Conservation (phyloP, 2,888 invertebrate genomes). For the Heliothis peltigera region DNA sequence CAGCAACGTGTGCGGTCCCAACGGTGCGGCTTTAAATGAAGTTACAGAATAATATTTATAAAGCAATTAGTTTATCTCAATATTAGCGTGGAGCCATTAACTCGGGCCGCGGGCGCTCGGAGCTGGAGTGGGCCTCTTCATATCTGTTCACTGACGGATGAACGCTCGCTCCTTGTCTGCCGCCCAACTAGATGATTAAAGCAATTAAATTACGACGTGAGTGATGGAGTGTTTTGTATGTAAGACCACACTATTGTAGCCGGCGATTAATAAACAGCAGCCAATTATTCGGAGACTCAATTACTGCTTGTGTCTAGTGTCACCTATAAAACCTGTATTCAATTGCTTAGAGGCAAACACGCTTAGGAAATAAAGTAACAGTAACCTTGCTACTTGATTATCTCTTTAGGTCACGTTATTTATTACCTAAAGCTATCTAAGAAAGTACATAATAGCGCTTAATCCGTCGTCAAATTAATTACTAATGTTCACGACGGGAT, state of each 20-base stretch:
- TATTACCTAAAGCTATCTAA: constrained; percentile 28
- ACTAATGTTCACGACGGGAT: constrained; percentile 18
- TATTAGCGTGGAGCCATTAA: constrained; percentile 78
- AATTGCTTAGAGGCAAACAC: constrained; percentile 5
- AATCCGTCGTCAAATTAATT: constrained; percentile 38
- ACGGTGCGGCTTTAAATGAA: constrained; percentile 69
- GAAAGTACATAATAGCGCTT: constrained; percentile 36
- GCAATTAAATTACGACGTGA: constrained; percentile 74
- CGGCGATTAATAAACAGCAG: constrained; percentile 47
- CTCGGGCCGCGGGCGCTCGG: constrained; percentile 62
- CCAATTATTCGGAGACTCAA: constrained; percentile 32
- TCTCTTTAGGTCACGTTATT: constrained; percentile 17
- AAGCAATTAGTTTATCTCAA: constrained; percentile 83
- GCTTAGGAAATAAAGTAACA: constrained; percentile 16
- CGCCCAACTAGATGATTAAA: constrained; percentile 70
- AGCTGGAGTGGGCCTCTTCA: constrained; percentile 64
- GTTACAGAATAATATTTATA: constrained; percentile 78
- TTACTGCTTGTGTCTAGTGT: constrained; percentile 34
- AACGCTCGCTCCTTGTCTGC: constrained; percentile 68
- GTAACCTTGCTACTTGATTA: constrained; percentile 3
- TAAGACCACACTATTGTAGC: constrained; percentile 54
- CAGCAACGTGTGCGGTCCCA: constrained; percentile 70
- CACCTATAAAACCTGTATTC: constrained; percentile 26
- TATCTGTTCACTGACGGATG: constrained; percentile 75
- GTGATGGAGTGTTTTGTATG: constrained; percentile 70